A percentile compares a stretch with the other conserved stretches of the same genome.
phyloP scores from a whole-genome alignment of 1,140 invertebrate species.

The Cydia strobilella region DNA sequence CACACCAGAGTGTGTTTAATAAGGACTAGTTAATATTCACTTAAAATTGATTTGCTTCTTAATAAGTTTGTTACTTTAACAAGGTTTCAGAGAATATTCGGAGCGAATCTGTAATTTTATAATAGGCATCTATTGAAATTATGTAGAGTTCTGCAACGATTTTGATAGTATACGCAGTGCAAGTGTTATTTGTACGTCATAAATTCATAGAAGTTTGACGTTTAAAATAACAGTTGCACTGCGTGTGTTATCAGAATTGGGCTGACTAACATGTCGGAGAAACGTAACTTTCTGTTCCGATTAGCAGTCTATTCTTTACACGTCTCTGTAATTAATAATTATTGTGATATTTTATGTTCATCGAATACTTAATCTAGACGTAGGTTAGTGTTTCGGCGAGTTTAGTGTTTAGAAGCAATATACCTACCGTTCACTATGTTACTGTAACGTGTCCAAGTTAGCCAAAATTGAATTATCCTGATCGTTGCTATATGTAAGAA shows the following conservation, averaged over 20 bases:
- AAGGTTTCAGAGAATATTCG: too few species aligned
- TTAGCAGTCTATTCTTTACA: background rate
- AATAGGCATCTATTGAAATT: background rate
- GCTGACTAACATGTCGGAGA: background rate
- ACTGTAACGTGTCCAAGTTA: conserved; percentile 56
- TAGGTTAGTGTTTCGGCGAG: conserved; percentile 50
- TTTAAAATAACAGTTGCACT: too few species aligned
- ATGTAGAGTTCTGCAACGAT: too few species aligned
- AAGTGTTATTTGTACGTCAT: too few species aligned
- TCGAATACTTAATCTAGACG: conserved; percentile 36
- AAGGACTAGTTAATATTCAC: too few species aligned
- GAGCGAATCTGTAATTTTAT: too few species aligned
- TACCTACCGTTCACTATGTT: conserved; percentile 55
- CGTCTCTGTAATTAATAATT: conserved; percentile 35
- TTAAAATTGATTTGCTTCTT: too few species aligned
- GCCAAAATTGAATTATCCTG: conserved; percentile 50
- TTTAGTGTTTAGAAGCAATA: conserved; percentile 65
- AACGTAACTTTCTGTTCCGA: background rate
- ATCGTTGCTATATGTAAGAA: conserved; percentile 75
- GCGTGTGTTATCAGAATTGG: too few species aligned
- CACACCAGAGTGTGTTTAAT: too few species aligned
- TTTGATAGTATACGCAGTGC: too few species aligned
- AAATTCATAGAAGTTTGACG: too few species aligned
- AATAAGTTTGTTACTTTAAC: too few species aligned
- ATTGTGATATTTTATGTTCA: conserved; percentile 42